These are phyloP conservation scores for Pseudomugil gertrudae DNA, from an alignment of 2,797 vertebrate genomes.

Conservation along the genomic window DNA sequence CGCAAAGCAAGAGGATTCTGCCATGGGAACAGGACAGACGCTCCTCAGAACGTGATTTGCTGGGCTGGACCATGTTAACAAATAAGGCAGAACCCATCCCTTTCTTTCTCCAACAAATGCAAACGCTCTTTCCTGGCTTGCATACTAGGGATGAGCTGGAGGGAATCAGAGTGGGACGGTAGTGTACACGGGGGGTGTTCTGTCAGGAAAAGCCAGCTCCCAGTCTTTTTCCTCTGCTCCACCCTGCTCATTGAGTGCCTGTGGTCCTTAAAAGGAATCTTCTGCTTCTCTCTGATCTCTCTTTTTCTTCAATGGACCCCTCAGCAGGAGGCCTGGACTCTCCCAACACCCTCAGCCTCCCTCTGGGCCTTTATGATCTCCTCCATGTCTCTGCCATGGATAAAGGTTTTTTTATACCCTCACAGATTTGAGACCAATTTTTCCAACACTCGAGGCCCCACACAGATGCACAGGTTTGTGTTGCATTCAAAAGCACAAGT, in stretches of 20 bases:
- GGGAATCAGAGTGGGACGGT: conserved; percentile 52
- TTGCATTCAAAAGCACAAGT: conserved; percentile 32
- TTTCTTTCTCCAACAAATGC: conserved; percentile 38
- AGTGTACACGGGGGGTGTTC: conserved; percentile 42
- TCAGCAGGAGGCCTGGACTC: conserved; percentile 57
- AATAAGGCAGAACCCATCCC: conserved; percentile 68
- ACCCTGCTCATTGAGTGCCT: conserved; percentile 39
- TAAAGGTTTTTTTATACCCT: conserved; percentile 72
- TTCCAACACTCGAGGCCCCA: conserved; percentile 55
- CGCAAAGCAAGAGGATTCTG: conserved; percentile 67
- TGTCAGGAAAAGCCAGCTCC: conserved; percentile 53
- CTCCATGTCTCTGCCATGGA: conserved; percentile 54
- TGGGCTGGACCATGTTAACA: conserved; percentile 71
- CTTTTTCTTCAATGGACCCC: conserved; percentile 32
- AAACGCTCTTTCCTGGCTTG: conserved; percentile 25
- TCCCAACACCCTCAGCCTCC: conserved; percentile 55
- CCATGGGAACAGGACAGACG: conserved; percentile 71
- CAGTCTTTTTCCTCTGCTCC: conserved; percentile 47
- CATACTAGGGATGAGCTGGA: conserved; percentile 50
- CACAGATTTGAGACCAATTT: conserved; percentile 72
- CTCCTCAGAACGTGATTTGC: conserved; percentile 68
- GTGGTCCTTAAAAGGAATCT: conserved; percentile 37
- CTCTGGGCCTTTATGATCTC: conserved; percentile 58
- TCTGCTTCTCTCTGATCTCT: conserved; percentile 60
- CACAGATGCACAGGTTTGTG: conserved; percentile 61